A percentile compares a stretch with the other conserved stretches of the same genome.
These are phyloP conservation scores for Bubalus kerabau DNA, from an alignment of 2,113 vertebrate genomes.

Conservation along the genomic window DNA sequence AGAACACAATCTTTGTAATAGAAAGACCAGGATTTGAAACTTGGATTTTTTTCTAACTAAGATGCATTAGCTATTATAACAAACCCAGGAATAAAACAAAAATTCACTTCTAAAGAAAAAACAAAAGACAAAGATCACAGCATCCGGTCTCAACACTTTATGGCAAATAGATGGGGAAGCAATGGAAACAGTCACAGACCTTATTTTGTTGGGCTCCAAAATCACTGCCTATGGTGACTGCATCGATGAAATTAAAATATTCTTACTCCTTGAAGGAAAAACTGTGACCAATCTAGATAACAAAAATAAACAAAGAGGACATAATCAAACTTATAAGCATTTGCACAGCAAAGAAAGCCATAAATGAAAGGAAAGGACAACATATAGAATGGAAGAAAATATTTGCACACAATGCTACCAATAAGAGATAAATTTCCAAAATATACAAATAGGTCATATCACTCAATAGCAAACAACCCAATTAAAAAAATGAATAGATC, in stretches of 20 bases:
- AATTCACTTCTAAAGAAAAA: not conserved
- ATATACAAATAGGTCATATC: not conserved
- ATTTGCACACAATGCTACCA: not conserved
- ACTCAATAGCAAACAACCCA: not conserved
- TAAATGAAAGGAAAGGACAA: not conserved
- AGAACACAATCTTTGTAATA: not conserved
- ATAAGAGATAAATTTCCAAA: not conserved
- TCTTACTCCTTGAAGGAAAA: not conserved
- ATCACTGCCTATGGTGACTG: not conserved
- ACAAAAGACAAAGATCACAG: not conserved
- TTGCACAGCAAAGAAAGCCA: not conserved
- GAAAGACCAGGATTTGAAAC: not conserved
- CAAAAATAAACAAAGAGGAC: not conserved
- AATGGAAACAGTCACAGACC: not conserved
- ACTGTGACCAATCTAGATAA: not conserved
- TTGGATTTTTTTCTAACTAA: not conserved
- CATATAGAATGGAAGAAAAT: not conserved
- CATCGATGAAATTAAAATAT: not conserved
- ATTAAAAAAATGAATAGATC: not conserved
- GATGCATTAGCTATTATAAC: not conserved
- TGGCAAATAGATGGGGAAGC: not conserved
- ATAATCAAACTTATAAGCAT: not conserved
- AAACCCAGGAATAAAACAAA: not conserved
- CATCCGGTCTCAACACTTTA: not conserved
- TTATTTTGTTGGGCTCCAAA: not conserved